These are phyloP conservation scores for Thera obeliscata DNA, from an alignment of 2,888 invertebrate genomes.

Conservation along the genomic window DNA sequence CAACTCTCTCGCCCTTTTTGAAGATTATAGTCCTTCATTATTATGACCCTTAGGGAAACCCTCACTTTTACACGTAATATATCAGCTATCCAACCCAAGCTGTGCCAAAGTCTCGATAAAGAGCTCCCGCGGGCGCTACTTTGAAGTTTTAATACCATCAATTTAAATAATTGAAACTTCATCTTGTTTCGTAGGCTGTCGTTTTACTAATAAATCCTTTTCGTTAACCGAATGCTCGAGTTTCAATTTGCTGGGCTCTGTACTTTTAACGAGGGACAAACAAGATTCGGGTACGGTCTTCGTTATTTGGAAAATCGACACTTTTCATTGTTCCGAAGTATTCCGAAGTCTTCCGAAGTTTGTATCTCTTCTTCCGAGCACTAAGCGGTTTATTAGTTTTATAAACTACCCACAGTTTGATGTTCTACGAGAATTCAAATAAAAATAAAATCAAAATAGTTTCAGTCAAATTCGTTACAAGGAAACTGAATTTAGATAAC, in stretches of 20 bases:
- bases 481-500: too few relatives aligned
- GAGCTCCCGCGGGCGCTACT: conserved; percentile 57
- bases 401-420: too few relatives aligned
- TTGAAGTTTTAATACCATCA: conserved; percentile 66
- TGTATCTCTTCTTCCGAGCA: too few relatives aligned
- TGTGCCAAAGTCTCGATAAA: conserved; percentile 42
- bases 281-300: conserved; percentile 5
- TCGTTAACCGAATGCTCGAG: conserved; percentile 39
- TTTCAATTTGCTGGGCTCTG: conserved; percentile 27
- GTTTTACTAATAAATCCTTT: conserved; percentile 48
- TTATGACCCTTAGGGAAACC: too few relatives aligned
- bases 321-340: neutral
- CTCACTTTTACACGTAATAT: neutral
- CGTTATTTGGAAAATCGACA: conserved; percentile 17
- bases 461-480: too few relatives aligned
- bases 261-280: conserved; percentile 31
- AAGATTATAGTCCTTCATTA: too few relatives aligned
- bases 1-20: neutral
- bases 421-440: too few relatives aligned
- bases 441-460: too few relatives aligned
- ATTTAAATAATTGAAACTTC: conserved; percentile 71
- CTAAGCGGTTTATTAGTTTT: too few relatives aligned
- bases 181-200: conserved; percentile 51
- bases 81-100: conserved; percentile 4
- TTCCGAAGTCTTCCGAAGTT: neutral